Base-by-base conservation (phyloP, 2,888 invertebrate species). In the Agrotis exclamationis region DNA sequence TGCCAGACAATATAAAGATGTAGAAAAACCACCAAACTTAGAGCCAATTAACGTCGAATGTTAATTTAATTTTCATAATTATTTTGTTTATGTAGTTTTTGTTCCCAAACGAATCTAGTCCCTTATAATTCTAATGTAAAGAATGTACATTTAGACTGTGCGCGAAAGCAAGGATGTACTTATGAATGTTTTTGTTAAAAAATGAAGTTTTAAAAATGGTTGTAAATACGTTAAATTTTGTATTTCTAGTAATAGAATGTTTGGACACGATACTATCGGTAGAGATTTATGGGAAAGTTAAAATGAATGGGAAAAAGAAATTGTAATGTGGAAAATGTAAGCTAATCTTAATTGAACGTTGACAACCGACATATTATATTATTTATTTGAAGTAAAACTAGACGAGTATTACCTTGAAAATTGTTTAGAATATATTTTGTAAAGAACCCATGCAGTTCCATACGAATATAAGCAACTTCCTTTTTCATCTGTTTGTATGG, bases 211-310 rank as follows among this genome's bases (percentile, higher is more conserved):
- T 91, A 91, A 93, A 94, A 95, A 95, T 93, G 95, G 94, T 95
- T 96, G 96, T 96, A 96, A 95, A 96, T 96, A 96, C 96, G 96
- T 96, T 96, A 96, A 96, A 95, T 96, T 96, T 96, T 96, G 95
- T 96, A 96, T 96, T 96, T 93, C 94, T 96, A 96, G 96, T 93
- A 92, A 94, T 95, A 95, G 94, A 94, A 93, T 93, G 94, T 95
- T 95, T 85, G 94, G 92, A 92, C 91, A 89, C 79, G 92, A 92
- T 90, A 90, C 89, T 92, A 93, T 92, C 93, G 90, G 92, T 95
- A 94, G 94, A 90, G 78, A 76, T 79, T 90, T 90, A 81, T 82
- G 89, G 88, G 86, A 89, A 88, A 89, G 90, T 89, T 85, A 88
- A 88, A 90, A 90, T 86, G 88, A 89, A 83, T 79, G 77, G 88